Conservation (phyloP, 2,888 invertebrate species). For the Oegoconia quadripuncta region DNA sequence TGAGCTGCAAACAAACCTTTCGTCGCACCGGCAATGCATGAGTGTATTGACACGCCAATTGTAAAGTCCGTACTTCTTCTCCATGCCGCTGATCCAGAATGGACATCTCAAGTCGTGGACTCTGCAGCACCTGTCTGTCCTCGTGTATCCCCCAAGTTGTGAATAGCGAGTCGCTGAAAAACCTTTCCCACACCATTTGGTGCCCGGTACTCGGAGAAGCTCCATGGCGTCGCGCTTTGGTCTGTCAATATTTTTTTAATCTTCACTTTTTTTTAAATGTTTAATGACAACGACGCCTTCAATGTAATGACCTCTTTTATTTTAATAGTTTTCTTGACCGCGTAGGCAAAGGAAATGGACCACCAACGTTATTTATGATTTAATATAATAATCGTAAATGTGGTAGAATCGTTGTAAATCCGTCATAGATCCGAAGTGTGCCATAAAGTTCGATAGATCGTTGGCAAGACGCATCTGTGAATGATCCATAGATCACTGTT, state of each 20-base stretch:
- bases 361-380: slow-evolving; percentile 41
- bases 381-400: slow-evolving; percentile 47
- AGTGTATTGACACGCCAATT: slow-evolving; percentile 94
- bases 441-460: slow-evolving; percentile 43
- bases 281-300: slow-evolving; percentile 7
- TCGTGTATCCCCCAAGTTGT: slow-evolving; percentile 89
- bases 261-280: slow-evolving; percentile 8
- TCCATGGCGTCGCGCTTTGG: slow-evolving; percentile 76
- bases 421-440: slow-evolving; percentile 37
- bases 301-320: slow-evolving; percentile 37
- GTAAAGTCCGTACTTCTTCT: slow-evolving; percentile 90
- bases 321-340: slow-evolving; percentile 17
- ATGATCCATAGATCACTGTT: slow-evolving; percentile 45
- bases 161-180: slow-evolving; percentile 89
- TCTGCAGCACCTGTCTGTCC: slow-evolving; percentile 92
- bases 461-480: slow-evolving; percentile 30
- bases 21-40: slow-evolving; percentile 95
- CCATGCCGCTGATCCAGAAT: slow-evolving; percentile 89
- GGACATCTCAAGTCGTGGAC: slow-evolving; percentile 93
- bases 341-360: slow-evolving; percentile 34
- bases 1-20: slow-evolving; percentile 81
- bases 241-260: slow-evolving; percentile 48
- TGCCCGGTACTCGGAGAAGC: slow-evolving; percentile 90
- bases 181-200: slow-evolving; percentile 96
- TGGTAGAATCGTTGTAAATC: slow-evolving; percentile 44